Conservation (phyloP, 2,113 vertebrate genomes). For the Panthera uncia region DNA sequence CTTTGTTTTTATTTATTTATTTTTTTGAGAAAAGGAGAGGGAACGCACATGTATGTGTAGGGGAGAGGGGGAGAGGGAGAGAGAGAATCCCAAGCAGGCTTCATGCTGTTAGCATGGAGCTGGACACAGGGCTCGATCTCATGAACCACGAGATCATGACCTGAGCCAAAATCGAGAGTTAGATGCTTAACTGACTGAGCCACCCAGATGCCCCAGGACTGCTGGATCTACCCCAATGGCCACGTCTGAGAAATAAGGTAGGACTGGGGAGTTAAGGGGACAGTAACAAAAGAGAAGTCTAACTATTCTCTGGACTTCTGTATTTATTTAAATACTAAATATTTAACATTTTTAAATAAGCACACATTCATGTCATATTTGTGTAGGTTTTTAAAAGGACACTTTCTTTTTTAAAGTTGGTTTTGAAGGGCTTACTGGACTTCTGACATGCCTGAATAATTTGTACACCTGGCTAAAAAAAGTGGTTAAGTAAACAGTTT, state of each 20-base stretch:
- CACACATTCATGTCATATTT: not conserved
- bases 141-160: too few relatives aligned
- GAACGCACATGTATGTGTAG: too few relatives aligned
- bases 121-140: too few relatives aligned
- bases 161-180: too few relatives aligned
- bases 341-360: not conserved
- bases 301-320: not conserved
- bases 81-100: too few relatives aligned
- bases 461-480: not conserved
- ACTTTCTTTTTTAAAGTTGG: not conserved
- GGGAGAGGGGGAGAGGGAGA: too few relatives aligned
- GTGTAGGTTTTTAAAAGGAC: not conserved
- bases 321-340: not conserved
- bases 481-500: not conserved
- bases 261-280: not conserved
- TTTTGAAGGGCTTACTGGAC: not conserved
- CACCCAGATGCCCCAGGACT: too few relatives aligned
- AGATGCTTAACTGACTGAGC: too few relatives aligned
- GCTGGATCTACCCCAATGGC: not conserved
- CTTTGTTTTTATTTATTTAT: not conserved
- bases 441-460: not conserved
- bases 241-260: not conserved
- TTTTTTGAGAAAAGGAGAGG: too few relatives aligned
- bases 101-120: too few relatives aligned
- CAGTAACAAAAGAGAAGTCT: not conserved